Percentiles rank a stretch among this genome's conserved stretches.
phyloP scores from a whole-genome alignment of 1,140 invertebrate genomes.

The Galendromus occidentalis region DNA sequence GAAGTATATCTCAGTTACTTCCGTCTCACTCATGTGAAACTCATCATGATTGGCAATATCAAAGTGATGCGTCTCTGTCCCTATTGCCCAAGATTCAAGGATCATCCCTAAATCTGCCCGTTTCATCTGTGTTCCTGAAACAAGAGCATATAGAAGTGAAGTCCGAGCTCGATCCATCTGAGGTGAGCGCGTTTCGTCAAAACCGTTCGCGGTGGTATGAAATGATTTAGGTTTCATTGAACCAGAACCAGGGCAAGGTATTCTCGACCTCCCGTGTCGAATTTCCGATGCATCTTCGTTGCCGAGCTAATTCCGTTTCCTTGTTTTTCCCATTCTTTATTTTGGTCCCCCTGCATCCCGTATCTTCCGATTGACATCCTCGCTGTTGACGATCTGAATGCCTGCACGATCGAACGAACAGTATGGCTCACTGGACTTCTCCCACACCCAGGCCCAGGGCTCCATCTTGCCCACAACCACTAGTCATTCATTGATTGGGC shows the following conservation, averaged over 20 bases:
- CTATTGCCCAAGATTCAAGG: neutral
- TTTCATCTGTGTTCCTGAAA: neutral
- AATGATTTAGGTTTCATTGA: neutral
- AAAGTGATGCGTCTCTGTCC: neutral
- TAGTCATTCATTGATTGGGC: slow-evolving; percentile 4
- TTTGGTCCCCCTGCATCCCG: too few relatives aligned
- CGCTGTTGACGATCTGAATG: too few relatives aligned
- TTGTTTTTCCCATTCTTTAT: neutral
- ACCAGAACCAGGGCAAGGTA: neutral
- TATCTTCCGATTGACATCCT: too few relatives aligned
- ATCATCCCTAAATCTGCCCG: neutral
- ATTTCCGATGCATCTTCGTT: neutral
- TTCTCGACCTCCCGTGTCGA: neutral
- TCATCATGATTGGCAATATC: neutral
- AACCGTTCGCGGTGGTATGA: neutral
- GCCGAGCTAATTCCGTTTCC: neutral
- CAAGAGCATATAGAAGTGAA: neutral
- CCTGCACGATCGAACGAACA: neutral
- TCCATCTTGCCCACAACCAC: neutral
- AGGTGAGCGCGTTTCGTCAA: neutral
- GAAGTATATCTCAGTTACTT: neutral
- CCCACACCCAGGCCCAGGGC: neutral
- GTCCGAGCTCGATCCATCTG: neutral
- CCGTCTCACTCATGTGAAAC: neutral
- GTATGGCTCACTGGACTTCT: slow-evolving; percentile 10